A percentile compares a stretch with the other conserved stretches of the same genome.
Conservation (phyloP, 2,113 vertebrate species). For the Aix galericulata region DNA sequence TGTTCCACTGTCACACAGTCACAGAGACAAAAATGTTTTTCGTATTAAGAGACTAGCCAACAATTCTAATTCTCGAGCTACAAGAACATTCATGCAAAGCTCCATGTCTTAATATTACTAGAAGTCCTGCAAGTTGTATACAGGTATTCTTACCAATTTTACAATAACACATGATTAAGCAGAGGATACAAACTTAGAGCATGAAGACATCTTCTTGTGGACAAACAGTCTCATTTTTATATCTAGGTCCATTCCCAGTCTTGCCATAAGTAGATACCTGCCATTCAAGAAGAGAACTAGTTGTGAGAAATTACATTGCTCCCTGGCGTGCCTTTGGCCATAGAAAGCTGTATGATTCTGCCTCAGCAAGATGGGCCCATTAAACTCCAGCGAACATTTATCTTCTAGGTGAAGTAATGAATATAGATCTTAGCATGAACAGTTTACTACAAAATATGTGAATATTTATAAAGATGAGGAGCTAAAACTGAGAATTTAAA, state of each 20-base stretch:
- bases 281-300: neutral
- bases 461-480: neutral
- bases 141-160: neutral
- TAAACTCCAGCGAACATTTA: neutral
- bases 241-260: neutral
- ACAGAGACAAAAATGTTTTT: neutral
- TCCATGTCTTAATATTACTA: neutral
- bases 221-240: neutral
- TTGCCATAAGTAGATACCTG: neutral
- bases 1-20: neutral
- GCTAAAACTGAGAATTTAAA: neutral
- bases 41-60: neutral
- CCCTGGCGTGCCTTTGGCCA: neutral
- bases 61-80: neutral
- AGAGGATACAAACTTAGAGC: neutral
- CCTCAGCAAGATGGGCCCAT: neutral
- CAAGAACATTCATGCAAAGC: neutral
- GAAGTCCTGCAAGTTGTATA: neutral
- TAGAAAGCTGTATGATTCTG: neutral
- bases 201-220: neutral
- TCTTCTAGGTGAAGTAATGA: neutral
- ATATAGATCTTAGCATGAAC: neutral
- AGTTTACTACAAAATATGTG: neutral
- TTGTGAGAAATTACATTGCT: neutral
- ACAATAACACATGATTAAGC: neutral